Conservation (phyloP, 2,888 invertebrate species). For the Mechanitis mazaeus region DNA sequence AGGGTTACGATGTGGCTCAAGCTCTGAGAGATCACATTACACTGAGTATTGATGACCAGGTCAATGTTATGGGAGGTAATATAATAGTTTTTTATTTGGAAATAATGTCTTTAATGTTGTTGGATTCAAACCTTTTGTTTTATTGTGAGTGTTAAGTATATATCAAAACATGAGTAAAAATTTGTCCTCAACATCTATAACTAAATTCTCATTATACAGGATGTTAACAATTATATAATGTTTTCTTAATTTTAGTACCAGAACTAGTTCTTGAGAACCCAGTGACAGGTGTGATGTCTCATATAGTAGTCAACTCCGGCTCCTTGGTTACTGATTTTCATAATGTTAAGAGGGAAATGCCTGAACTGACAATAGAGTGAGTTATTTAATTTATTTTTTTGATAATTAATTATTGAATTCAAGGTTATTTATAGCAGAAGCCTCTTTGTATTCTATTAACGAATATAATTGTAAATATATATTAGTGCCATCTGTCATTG, state of each 20-base stretch:
- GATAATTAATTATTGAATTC: background rate
- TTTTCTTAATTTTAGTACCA: conserved; percentile 44
- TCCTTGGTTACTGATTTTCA: conserved; percentile 34
- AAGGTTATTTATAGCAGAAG: background rate
- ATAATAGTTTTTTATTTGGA: background rate
- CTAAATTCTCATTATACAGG: too few relatives aligned
- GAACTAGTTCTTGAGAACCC: conserved; percentile 51
- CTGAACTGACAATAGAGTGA: conserved; percentile 48
- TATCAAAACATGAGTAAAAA: too few relatives aligned
- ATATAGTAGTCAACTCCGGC: conserved; percentile 52
- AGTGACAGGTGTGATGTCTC: conserved; percentile 49
- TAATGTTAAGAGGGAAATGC: conserved; percentile 38
- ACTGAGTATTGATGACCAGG: conserved; percentile 51
- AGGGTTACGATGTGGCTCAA: conserved; percentile 50
- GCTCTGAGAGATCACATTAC: conserved; percentile 47
- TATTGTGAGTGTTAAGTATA: too few relatives aligned
- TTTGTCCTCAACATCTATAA: too few relatives aligned
- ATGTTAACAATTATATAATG: too few relatives aligned
- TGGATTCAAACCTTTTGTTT: background rate
- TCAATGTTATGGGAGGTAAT: conserved; percentile 46
- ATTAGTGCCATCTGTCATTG: too few relatives aligned
- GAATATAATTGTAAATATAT: too few relatives aligned
- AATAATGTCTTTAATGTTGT: background rate
- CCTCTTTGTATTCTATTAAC: background rate
- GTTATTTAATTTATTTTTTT: conserved; percentile 23